Base-by-base conservation (phyloP, 2,888 invertebrate genomes). In the Ashinkailepas kermadecensis region DNA sequence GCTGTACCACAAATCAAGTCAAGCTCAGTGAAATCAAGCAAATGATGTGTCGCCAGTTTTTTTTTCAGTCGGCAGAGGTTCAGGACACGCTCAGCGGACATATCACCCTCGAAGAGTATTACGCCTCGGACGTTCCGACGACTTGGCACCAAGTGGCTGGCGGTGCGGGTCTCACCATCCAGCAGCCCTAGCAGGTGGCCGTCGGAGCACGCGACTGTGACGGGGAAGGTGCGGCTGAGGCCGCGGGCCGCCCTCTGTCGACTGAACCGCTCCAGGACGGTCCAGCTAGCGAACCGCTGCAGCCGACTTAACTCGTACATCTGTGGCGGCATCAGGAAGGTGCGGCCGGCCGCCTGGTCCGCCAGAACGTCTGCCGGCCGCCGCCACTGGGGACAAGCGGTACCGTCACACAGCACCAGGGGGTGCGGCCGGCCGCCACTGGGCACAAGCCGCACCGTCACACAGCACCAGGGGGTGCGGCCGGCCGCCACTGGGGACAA, bases 251-350 rank as follows among this genome's bases (percentile, higher is more conserved):
- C 59, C 58, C 81, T 23, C 23, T 58, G 21, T 4, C 59, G 23
- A 25, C 81, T 78, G 78, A 81, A 81, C 21, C 78, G 59, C 59
- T 59, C 39, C 70, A 81, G 74, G 3, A 10, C 11, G 23, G 21
- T 23, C 65, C 70, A 78, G 18, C 15, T 78, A 0, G 8, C 6
- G 59, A 81, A 81, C n/a, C 59, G 59, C n/a, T 59, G 57, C n/a
- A 81, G 70, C 12, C 74, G 74, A 18, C 74, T 23, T 8, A 78
- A 58, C 62, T 81, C 81, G 59, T 78, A 81, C 39, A 81, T 18
- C 81, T 81, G 81, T 12, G 81, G 81, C 57, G 81, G 81, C 70
- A 74, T 78, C 65, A 81, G 23, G 15, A 10, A 15, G 78, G 59
- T 78, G 39, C 21, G 18, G n/a, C 62, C 58, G 21, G 58, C 58